Percentiles rank a stretch among this genome's conserved stretches.
These are phyloP conservation scores for Pristionchus mayeri DNA, from an alignment of 2,888 invertebrate genomes.

Conservation along the genomic window DNA sequence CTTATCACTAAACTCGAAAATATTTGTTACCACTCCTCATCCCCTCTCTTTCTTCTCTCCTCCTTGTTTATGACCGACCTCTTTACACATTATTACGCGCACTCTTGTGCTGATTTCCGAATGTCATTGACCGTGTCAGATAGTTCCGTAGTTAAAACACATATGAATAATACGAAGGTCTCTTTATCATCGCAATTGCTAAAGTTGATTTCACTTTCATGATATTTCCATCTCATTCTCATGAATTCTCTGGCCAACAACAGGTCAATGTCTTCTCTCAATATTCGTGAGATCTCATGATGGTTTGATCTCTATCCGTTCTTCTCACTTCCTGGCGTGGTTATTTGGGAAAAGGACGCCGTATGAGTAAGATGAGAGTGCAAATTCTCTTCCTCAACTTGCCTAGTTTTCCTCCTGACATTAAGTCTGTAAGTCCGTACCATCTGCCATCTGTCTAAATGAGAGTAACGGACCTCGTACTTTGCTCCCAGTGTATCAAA, in stretches of 20 bases:
- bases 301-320: neutral
- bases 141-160: no score
- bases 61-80: neutral
- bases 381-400: no score
- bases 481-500: neutral
- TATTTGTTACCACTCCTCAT: neutral
- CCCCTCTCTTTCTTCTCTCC: neutral
- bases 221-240: neutral
- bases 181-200: no score
- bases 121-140: no score
- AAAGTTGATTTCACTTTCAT: no score
- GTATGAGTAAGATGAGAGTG: no score
- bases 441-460: no score
- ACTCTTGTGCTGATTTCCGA: slow-evolving; percentile 5
- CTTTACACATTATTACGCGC: neutral
- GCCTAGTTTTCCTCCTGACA: no score
- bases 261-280: neutral
- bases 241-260: neutral
- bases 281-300: neutral
- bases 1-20: neutral
- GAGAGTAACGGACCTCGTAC: neutral
- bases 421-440: no score
- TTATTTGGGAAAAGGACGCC: no score
- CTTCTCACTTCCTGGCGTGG: neutral
- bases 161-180: no score